Base-by-base conservation (phyloP, 2,113 vertebrate genomes). In the Eubucco bourcierii region DNA sequence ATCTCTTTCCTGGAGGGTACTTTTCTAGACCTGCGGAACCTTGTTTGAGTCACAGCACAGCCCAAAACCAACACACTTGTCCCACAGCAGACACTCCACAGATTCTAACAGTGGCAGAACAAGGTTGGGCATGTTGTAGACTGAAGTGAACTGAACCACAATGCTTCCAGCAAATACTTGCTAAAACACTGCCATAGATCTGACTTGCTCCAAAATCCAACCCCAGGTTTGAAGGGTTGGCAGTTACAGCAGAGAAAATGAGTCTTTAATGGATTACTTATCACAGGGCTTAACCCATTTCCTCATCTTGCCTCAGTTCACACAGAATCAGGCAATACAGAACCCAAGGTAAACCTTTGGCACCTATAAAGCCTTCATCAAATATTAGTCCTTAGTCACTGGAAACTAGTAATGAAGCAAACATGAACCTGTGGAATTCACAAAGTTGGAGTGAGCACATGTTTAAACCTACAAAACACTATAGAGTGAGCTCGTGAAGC, bases 401-500 rank as follows among this genome's bases (percentile, higher is more conserved):
- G 11, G 15, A 47, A 66, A 86, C 72, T 0, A 44, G 9, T 9
- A 72, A 27, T 3, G 10, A 83, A 78, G 39, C 31, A 67, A 88
- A 75, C 2, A 15, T 0, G 2, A n/a, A 66, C 34, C 34, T 55
- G 39, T 7, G 8, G 37, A 77, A 75, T 19, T 53, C 21, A 59
- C 73, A 50, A 58, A 27, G 60, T 16, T n/a, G 12, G 37, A 85
- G 71, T 52, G 1, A 90, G 16, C n/a, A 31, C 52, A 55, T 29
- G 21, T 33, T 44, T 16, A 5, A 15, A 27, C 24, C 23, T 23
- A 29, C 41, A 59, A 24, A 80, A 33, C 16, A 4, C 41, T 20
- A 7, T 0, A 23, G n/a, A 68, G 27, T 10, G 34, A 68, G 73
- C 47, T n/a, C 2, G 0, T 1, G 39, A 60, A 53, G 65, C 64